phyloP scores from a whole-genome alignment of 64 coral and sea anemone species.

The Porites lutea region DNA sequence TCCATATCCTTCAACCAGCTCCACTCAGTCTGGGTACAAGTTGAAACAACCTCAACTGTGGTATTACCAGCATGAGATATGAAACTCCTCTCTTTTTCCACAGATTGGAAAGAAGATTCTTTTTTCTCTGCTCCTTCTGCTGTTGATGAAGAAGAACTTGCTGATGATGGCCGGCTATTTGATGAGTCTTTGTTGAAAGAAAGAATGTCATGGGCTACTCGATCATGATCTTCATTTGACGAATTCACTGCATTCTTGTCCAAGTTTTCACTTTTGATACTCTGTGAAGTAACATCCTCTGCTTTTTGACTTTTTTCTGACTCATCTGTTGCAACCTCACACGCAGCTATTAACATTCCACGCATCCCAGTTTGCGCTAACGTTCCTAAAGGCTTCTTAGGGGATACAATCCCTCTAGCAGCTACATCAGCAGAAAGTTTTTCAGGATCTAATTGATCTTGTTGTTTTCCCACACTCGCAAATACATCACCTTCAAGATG shows the following conservation, averaged over 20 bases:
- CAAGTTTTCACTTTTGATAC: not conserved
- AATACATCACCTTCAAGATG: slow-evolving; percentile 14
- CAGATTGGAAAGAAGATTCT: not conserved
- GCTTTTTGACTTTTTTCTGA: not conserved
- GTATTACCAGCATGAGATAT: slow-evolving; percentile 8
- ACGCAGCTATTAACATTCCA: slow-evolving; percentile 16
- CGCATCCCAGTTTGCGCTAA: slow-evolving; percentile 19
- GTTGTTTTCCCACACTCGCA: not conserved
- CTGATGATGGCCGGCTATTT: slow-evolving; percentile 23
- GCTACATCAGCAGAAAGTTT: slow-evolving; percentile 44
- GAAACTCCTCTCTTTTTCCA: slow-evolving; percentile 41
- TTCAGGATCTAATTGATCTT: slow-evolving; percentile 40
- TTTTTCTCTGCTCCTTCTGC: not conserved
- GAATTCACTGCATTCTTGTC: not conserved
- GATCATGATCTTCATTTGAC: not conserved
- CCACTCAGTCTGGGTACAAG: slow-evolving; percentile 78
- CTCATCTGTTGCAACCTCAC: not conserved
- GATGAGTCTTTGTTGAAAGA: slow-evolving; percentile 8
- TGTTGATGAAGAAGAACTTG: slow-evolving; percentile 27
- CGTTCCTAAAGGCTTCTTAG: not conserved
- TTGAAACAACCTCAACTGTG: slow-evolving; percentile 33
- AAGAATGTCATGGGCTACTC: not conserved
- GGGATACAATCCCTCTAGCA: slow-evolving; percentile 36
- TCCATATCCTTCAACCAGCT: slow-evolving; percentile 84
- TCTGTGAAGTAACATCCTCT: not conserved